Evolutionary conservation across 2,113 vertebrate species (phyloP).

Genomic region (Pelecanoides urinatrix): DNA sequence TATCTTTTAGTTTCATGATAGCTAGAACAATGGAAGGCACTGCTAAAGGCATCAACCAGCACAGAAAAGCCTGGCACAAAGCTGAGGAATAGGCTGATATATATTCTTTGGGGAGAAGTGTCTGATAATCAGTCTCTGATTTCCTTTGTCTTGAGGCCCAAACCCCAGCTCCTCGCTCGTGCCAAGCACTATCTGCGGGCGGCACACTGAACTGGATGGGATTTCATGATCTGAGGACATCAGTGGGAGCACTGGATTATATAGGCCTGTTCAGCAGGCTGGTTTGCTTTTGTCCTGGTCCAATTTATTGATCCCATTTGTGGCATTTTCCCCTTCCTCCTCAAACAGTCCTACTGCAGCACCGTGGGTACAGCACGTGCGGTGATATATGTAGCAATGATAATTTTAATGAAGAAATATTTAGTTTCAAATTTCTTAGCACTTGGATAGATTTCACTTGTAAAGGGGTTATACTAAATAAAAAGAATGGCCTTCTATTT

Average conservation of each 20-base stretch:
- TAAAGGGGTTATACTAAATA: background rate
- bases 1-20: background rate
- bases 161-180: accelerated
- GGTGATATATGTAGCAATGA: background rate
- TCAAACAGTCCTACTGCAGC: background rate
- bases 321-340: background rate
- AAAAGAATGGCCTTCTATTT: background rate
- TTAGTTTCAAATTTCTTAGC: background rate
- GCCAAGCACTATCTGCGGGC: background rate
- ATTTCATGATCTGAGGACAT: background rate
- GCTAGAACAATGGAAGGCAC: background rate
- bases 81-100: background rate
- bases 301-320: background rate
- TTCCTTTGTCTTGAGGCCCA: background rate
- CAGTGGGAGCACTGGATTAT: background rate
- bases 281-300: background rate
- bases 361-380: accelerated
- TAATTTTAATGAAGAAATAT: background rate
- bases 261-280: background rate
- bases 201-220: background rate
- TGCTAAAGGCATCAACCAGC: background rate
- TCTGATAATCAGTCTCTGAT: background rate
- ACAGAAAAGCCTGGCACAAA: background rate
- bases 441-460: background rate
- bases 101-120: background rate